Conservation (phyloP, 37 sponge, comb jelly and placozoan genomes). For the Halisarca cf. caerulea region DNA sequence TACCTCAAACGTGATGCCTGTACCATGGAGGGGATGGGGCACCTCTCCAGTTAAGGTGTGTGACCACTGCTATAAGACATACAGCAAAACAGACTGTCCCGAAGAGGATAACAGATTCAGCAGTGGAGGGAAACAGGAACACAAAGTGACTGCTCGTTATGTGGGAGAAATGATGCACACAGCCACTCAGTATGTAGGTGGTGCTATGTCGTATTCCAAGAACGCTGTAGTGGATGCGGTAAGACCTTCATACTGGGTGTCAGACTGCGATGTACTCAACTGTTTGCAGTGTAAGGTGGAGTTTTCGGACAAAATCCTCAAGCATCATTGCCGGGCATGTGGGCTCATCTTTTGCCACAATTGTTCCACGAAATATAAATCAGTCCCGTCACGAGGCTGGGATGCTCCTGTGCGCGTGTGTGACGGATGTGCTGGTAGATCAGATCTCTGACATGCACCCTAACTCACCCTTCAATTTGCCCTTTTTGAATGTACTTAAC, state of each 20-base stretch:
- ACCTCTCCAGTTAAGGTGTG: slow-evolving; percentile 84
- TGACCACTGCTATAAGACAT: slow-evolving; percentile 62
- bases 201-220: slow-evolving; percentile 67
- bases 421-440: slow-evolving; percentile 65
- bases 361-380: slow-evolving; percentile 56
- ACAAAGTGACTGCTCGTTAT: slow-evolving; percentile 65
- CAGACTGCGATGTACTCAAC: slow-evolving; percentile 68
- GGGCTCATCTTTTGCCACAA: slow-evolving; percentile 89
- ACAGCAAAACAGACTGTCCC: background rate
- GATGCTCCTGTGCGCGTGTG: slow-evolving; percentile 87
- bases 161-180: slow-evolving; percentile 72
- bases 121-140: background rate
- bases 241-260: slow-evolving; percentile 90
- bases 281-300: slow-evolving; percentile 62
- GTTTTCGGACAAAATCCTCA: slow-evolving; percentile 39
- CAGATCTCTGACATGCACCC: background rate
- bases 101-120: background rate
- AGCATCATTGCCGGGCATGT: slow-evolving; percentile 93
- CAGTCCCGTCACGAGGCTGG: slow-evolving; percentile 93
- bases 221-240: slow-evolving; percentile 72
- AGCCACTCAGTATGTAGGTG: slow-evolving; percentile 58
- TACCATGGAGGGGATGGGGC: slow-evolving; percentile 96
- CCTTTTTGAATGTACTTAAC: background rate
- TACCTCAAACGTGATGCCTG: slow-evolving; percentile 70
- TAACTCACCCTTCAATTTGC: background rate